These are phyloP conservation scores for Tonatia bakeri DNA, from an alignment of 2,113 vertebrate genomes.

Conservation along the genomic window DNA sequence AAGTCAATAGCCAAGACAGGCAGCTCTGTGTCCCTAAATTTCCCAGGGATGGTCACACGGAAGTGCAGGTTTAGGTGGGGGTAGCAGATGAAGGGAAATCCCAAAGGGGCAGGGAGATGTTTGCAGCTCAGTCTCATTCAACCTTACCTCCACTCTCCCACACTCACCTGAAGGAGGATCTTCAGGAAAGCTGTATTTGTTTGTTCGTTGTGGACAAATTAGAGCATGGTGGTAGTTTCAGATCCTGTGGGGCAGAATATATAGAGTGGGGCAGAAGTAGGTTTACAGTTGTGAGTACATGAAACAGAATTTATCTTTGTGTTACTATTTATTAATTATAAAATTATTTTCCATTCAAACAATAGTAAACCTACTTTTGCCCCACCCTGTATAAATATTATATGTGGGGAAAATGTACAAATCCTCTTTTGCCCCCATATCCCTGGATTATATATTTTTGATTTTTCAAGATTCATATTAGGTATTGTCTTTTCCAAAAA, in stretches of 20 bases:
- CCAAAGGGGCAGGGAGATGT: background rate
- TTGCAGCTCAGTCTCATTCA: background rate
- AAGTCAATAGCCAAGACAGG: background rate
- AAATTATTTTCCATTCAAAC: background rate
- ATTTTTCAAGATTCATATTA: background rate
- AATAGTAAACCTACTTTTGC: background rate
- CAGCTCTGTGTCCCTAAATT: background rate
- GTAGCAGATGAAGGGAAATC: background rate
- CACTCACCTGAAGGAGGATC: background rate
- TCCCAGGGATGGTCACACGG: conserved; percentile 30
- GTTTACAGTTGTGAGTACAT: background rate
- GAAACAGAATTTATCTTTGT: background rate
- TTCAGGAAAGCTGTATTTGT: background rate
- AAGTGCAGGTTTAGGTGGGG: background rate
- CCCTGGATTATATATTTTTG: background rate
- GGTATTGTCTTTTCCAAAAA: background rate
- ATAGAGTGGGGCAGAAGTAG: background rate
- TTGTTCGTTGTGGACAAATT: background rate
- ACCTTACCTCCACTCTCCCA: background rate
- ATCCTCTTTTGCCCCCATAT: background rate
- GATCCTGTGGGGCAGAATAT: background rate
- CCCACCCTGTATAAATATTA: background rate
- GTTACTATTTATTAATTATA: background rate
- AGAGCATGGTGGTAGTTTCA: background rate
- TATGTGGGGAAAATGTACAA: background rate